Evolutionary conservation across 2,888 invertebrate species (phyloP).

Genomic region (Ochlodes sylvanus): DNA sequence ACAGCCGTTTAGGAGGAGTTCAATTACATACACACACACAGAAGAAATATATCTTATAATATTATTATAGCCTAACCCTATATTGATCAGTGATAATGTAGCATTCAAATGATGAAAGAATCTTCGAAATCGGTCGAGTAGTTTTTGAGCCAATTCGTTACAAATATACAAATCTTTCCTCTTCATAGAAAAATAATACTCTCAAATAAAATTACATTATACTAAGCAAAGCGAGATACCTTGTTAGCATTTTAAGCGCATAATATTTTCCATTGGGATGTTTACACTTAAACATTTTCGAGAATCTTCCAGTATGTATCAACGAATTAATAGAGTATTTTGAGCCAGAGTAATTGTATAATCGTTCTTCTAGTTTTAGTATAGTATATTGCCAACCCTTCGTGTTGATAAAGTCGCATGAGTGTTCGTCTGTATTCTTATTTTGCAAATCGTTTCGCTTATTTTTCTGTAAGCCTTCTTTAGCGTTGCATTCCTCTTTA

Average conservation of each 20-base stretch:
- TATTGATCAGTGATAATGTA: no score
- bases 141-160: no score
- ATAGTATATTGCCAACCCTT: slow-evolving; percentile 8
- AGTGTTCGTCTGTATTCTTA: background rate
- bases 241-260: slow-evolving; percentile 55
- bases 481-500: no score
- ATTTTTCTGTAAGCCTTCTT: background rate
- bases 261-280: slow-evolving; percentile 46
- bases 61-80: no score
- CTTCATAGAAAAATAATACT: background rate
- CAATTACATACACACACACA: no score
- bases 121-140: no score
- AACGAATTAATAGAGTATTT: slow-evolving; percentile 46
- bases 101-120: no score
- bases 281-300: slow-evolving; percentile 56
- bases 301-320: slow-evolving; percentile 55
- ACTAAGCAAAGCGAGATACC: slow-evolving; percentile 13
- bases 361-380: slow-evolving; percentile 44
- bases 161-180: no score
- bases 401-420: background rate
- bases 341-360: slow-evolving; percentile 44
- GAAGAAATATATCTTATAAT: no score
- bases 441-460: background rate
- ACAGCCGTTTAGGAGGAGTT: no score
- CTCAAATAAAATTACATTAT: background rate